Conservation (phyloP, 2,113 vertebrate species). For the Leucopsar rothschildi region DNA sequence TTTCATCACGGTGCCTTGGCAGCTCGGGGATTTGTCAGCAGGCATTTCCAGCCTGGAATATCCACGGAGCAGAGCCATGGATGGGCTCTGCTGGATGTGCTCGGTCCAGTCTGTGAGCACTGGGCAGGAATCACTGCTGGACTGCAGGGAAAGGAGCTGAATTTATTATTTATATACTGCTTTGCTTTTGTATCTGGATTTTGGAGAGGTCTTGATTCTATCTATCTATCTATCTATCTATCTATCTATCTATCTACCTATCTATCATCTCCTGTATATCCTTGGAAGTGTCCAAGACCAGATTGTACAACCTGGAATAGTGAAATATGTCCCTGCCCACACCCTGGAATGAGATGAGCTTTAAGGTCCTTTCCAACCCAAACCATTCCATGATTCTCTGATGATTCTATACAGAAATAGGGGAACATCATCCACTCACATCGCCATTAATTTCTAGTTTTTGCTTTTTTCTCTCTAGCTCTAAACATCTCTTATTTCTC, state of each 20-base stretch:
- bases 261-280: fast-evolving
- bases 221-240: too few relatives aligned
- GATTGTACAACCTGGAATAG: neutral
- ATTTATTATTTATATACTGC: fast-evolving
- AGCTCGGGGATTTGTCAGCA: slow-evolving; percentile 40
- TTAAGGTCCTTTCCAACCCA: neutral
- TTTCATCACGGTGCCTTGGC: neutral
- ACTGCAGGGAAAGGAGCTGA: neutral
- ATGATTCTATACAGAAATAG: neutral
- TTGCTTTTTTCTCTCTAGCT: neutral
- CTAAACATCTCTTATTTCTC: neutral
- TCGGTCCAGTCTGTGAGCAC: neutral
- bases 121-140: neutral
- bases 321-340: neutral
- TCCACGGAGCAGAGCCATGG: neutral
- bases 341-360: neutral
- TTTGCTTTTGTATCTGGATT: neutral
- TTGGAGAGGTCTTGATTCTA: neutral
- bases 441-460: neutral
- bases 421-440: neutral
- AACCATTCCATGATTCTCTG: neutral
- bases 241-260: neutral
- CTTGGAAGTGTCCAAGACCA: neutral
- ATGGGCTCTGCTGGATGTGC: neutral
- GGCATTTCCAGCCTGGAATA: neutral